Evolutionary conservation across 1,140 invertebrate species (phyloP).

Genomic region (Nebria ingens): DNA sequence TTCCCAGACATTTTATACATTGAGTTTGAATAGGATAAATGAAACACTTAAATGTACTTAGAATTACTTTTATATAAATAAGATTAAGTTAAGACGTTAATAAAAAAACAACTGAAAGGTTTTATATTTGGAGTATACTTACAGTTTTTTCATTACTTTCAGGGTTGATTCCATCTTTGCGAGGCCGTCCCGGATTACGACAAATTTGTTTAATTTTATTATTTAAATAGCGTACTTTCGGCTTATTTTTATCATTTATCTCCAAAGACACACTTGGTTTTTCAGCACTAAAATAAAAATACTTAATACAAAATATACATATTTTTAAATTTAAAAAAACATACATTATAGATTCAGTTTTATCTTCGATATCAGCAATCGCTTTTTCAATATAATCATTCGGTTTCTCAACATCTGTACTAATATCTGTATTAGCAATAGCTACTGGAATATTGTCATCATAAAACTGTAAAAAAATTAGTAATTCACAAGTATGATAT

Average conservation of each 20-base stretch:
- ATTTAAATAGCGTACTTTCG: not conserved
- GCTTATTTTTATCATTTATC: not conserved
- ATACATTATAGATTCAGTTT: not conserved
- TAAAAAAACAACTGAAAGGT: too few species aligned
- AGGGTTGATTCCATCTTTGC: slow-evolving; percentile 19
- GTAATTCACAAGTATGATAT: not conserved
- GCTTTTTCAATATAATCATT: not conserved
- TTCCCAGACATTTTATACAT: too few species aligned
- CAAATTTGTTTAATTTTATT: not conserved
- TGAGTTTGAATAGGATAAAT: too few species aligned
- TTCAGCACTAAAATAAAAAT: not conserved
- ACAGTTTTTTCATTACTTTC: not conserved
- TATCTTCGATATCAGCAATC: not conserved
- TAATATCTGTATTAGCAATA: not conserved
- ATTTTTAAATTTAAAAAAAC: not conserved
- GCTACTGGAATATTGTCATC: not conserved
- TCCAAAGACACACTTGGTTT: not conserved
- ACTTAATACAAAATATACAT: not conserved
- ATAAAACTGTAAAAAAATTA: not conserved
- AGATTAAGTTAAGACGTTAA: too few species aligned
- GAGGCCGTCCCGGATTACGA: slow-evolving; percentile 24
- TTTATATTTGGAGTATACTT: too few species aligned
- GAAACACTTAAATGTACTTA: too few species aligned
- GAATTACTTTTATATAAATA: too few species aligned
- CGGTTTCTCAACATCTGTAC: not conserved